Conservation (phyloP, 2,113 vertebrate genomes). For the Pelecanus crispus region DNA sequence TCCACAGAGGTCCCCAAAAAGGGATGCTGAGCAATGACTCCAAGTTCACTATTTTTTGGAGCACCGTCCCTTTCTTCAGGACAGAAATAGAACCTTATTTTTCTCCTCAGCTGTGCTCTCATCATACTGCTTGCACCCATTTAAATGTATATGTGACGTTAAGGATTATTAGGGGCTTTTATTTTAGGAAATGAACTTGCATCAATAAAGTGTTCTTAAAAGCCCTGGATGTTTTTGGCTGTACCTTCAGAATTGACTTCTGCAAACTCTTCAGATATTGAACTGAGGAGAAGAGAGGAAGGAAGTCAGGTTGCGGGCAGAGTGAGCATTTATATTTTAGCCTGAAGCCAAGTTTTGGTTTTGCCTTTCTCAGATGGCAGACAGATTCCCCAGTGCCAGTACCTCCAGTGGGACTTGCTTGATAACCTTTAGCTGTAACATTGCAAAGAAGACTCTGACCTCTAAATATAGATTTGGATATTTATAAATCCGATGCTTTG, state of each 20-base stretch:
- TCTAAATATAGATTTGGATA: conserved; percentile 65
- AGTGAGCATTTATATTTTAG: neutral
- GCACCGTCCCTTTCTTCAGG: neutral
- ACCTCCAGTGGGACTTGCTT: conserved; percentile 1
- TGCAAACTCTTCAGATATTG: neutral
- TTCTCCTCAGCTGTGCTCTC: neutral
- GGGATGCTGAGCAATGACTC: neutral
- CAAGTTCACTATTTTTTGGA: neutral
- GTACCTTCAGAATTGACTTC: conserved; percentile 7
- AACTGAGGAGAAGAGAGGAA: neutral
- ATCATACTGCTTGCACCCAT: neutral
- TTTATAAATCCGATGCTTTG: conserved; percentile 56
- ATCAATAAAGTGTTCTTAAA: conserved; percentile 44
- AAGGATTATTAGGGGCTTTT: conserved; percentile 29
- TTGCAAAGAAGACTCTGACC: conserved; percentile 33
- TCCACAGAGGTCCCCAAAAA: neutral
- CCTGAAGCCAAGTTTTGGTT: neutral
- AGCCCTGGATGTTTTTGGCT: conserved; percentile 29
- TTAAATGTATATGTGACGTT: neutral
- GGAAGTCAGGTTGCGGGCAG: neutral
- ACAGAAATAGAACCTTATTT: neutral
- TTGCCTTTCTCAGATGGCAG: neutral
- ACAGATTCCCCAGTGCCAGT: neutral
- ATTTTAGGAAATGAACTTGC: conserved; percentile 29
- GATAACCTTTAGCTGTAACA: conserved; percentile 57